phyloP scores from a whole-genome alignment of 2,113 vertebrate genomes.

The Trochalopteron elliotii region DNA sequence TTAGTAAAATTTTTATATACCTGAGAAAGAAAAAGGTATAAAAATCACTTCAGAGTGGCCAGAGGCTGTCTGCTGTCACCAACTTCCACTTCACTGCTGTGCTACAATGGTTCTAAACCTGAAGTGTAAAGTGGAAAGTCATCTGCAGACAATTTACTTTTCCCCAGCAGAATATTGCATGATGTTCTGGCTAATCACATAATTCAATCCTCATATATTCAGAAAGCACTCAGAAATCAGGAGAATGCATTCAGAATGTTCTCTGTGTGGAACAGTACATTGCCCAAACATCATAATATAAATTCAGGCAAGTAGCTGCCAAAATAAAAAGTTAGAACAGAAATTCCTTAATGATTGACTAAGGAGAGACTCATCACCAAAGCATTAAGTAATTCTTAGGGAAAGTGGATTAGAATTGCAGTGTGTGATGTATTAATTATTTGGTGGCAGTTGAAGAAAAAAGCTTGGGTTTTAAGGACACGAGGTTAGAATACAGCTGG shows the following conservation, averaged over 20 bases:
- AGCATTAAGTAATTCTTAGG: slow-evolving; percentile 24
- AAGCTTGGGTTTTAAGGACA: background rate
- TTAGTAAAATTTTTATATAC: background rate
- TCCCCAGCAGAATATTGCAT: background rate
- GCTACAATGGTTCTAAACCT: background rate
- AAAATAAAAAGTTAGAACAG: slow-evolving; percentile 16
- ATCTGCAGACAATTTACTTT: background rate
- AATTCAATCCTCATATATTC: background rate
- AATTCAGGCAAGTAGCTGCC: background rate
- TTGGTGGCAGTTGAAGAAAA: background rate
- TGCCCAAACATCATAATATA: background rate
- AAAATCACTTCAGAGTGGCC: background rate
- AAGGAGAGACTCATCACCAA: slow-evolving; percentile 15
- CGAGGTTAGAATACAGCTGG: background rate
- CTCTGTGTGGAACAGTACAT: background rate
- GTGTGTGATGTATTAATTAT: background rate
- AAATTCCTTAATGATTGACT: slow-evolving; percentile 34
- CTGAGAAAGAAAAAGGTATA: background rate
- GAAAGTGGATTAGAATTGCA: background rate
- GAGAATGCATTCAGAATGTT: background rate
- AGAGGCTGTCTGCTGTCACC: background rate
- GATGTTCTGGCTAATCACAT: background rate
- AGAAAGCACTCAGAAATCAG: background rate
- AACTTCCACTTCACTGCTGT: background rate
- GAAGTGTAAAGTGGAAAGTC: background rate